Evolutionary conservation across 2,113 vertebrate genomes (phyloP).

Genomic region (Semnopithecus entellus): DNA sequence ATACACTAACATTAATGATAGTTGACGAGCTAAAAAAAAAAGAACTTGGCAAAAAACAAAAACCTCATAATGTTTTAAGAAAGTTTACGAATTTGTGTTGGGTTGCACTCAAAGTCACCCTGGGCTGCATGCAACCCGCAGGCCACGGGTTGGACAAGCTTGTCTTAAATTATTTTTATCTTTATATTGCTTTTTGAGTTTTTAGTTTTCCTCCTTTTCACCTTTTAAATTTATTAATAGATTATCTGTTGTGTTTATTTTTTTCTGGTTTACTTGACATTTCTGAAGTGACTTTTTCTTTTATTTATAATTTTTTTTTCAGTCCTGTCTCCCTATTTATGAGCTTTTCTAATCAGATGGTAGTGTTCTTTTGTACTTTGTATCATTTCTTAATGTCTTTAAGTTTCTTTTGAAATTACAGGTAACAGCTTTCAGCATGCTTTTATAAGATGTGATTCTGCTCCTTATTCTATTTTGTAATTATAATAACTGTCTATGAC

Average conservation of each 20-base stretch:
- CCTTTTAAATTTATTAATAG: not conserved
- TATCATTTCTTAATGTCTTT: slow-evolving; percentile 21
- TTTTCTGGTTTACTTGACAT: not conserved
- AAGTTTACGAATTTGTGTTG: too few relatives aligned
- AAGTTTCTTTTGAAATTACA: not conserved
- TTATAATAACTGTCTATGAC: not conserved
- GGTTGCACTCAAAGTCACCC: too few relatives aligned
- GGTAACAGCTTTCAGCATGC: not conserved
- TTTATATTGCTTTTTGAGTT: not conserved
- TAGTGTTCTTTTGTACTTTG: not conserved
- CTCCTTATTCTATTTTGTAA: not conserved
- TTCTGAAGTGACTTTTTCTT: not conserved
- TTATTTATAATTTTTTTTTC: not conserved
- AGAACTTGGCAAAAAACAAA: too few relatives aligned
- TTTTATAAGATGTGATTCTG: not conserved
- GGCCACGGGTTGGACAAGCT: too few relatives aligned
- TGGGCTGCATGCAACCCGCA: too few relatives aligned
- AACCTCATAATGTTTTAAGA: too few relatives aligned
- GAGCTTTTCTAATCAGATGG: not conserved
- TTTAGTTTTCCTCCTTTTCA: not conserved
- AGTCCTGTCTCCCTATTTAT: not conserved
- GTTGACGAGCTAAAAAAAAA: too few relatives aligned
- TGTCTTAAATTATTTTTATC: not conserved
- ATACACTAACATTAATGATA: too few relatives aligned
- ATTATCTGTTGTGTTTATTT: not conserved